Conservation (phyloP, 2,888 invertebrate species). For the Himalopsyche tibetana region DNA sequence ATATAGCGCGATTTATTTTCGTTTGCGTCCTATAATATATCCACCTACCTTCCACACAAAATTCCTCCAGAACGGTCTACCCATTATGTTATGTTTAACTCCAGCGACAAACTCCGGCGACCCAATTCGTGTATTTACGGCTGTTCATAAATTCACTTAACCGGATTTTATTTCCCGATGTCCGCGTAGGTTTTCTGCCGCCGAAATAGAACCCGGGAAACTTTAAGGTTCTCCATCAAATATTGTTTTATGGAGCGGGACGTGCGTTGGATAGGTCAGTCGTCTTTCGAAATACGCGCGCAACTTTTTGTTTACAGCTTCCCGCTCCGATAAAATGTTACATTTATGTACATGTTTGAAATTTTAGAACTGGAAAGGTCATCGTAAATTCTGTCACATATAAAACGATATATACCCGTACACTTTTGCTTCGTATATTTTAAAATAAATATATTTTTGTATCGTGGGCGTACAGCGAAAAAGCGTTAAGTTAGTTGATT, state of each 20-base stretch:
- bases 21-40: constrained; percentile 3
- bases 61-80: constrained; percentile 2
- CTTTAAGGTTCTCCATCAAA: constrained; percentile 42
- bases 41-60: constrained; percentile 1
- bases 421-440: too few relatives aligned
- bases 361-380: neutral
- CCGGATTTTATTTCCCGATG: constrained; percentile 35
- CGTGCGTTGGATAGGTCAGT: constrained; percentile 43
- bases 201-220: constrained; percentile 9
- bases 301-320: constrained; percentile 29
- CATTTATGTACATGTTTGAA: constrained; percentile 35
- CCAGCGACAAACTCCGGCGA: constrained; percentile 29
- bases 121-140: constrained; percentile 43
- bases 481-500: too few relatives aligned
- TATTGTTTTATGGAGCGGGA: constrained; percentile 26
- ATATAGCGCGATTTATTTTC: constrained; percentile 21
- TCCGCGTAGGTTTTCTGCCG: constrained; percentile 31
- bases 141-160: constrained; percentile 41
- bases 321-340: neutral
- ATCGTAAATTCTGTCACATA: too few relatives aligned
- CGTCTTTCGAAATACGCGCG: constrained; percentile 26
- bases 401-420: too few relatives aligned
- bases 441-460: too few relatives aligned
- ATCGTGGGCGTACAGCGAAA: too few relatives aligned
- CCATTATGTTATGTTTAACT: constrained; percentile 11